phyloP scores from a whole-genome alignment of 2,888 invertebrate species.

The Erebia palarica region DNA sequence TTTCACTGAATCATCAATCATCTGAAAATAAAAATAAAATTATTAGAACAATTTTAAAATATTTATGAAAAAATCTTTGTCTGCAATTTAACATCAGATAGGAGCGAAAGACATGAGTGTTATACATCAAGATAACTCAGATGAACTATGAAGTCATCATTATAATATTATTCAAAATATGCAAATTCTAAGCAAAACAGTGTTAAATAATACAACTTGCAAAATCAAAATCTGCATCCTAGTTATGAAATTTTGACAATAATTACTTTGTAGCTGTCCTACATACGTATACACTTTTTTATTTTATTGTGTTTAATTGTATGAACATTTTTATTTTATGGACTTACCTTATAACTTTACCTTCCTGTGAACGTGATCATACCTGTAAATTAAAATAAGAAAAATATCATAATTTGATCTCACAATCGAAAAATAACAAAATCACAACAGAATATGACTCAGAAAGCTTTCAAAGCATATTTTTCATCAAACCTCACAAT shows the following conservation, averaged over 20 bases:
- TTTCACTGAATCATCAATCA: not conserved
- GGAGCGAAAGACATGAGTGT: slow-evolving; percentile 61
- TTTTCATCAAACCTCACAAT: slow-evolving; percentile 71
- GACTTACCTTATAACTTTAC: not conserved
- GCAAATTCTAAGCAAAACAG: too few relatives aligned
- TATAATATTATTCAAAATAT: not conserved
- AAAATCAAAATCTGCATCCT: too few relatives aligned
- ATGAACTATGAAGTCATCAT: slow-evolving; percentile 62
- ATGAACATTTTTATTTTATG: not conserved
- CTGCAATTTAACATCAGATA: slow-evolving; percentile 66
- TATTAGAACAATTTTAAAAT: not conserved
- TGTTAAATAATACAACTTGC: too few relatives aligned
- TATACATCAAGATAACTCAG: slow-evolving; percentile 52
- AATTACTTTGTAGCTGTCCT: too few relatives aligned
- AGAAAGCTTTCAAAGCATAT: slow-evolving; percentile 54
- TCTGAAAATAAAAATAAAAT: slow-evolving; percentile 1
- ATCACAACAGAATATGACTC: slow-evolving; percentile 44
- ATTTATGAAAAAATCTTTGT: not conserved
- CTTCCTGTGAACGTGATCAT: not conserved
- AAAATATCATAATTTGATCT: slow-evolving; percentile 22
- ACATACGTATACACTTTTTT: too few relatives aligned
- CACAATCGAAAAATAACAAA: not conserved
- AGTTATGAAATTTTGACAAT: not conserved
- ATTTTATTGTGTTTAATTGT: too few relatives aligned
- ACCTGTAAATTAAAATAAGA: slow-evolving; percentile 8